A percentile compares a stretch with the other conserved stretches of the same genome.
Conservation (phyloP, 2,113 vertebrate species). For the Leucopsar rothschildi region DNA sequence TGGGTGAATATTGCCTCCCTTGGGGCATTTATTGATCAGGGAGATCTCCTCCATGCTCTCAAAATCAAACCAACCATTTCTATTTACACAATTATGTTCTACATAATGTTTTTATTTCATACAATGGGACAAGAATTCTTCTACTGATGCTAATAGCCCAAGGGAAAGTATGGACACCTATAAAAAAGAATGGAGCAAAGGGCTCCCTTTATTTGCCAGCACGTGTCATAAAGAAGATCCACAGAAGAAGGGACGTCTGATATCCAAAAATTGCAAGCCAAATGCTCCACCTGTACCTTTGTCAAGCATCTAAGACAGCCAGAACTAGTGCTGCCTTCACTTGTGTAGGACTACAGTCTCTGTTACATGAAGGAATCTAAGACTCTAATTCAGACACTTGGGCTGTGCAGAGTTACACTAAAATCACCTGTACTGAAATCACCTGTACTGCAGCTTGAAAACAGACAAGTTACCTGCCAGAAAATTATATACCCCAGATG, state of each 20-base stretch:
- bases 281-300: not conserved
- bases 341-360: not conserved
- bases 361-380: not conserved
- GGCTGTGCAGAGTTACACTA: not conserved
- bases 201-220: not conserved
- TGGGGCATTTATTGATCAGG: not conserved
- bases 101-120: not conserved
- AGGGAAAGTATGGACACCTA: not conserved
- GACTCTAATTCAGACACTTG: not conserved
- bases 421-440: not conserved
- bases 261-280: not conserved
- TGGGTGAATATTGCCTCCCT: not conserved
- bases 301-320: not conserved
- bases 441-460: not conserved
- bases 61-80: not conserved
- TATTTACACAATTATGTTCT: not conserved
- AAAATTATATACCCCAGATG: not conserved
- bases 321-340: not conserved
- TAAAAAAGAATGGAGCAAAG: not conserved
- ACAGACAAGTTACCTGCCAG: not conserved
- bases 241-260: not conserved
- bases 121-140: not conserved
- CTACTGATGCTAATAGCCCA: not conserved
- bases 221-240: fast-evolving
- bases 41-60: not conserved